A percentile compares a stretch with the other conserved stretches of the same genome.
phyloP scores from a whole-genome alignment of 2,113 vertebrate genomes.

The Dipodomys ordii region DNA sequence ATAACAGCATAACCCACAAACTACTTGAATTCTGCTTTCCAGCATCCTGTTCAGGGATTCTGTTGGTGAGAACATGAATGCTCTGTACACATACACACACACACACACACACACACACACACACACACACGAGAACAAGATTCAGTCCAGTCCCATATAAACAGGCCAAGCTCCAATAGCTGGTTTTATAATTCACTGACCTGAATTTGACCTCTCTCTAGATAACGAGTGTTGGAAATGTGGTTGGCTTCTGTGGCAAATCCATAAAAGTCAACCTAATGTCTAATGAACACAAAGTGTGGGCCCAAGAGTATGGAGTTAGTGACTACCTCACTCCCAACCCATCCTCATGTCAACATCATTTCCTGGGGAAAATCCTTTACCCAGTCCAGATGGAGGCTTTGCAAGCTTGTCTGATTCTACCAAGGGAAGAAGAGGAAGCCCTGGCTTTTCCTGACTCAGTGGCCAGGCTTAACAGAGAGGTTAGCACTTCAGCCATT shows the following conservation, averaged over 20 bases:
- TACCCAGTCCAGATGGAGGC: background rate
- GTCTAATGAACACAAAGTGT: background rate
- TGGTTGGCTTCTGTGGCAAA: slow-evolving; percentile 1
- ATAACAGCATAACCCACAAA: background rate
- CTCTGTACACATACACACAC: too few relatives aligned
- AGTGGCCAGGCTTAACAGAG: background rate
- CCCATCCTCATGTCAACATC: background rate
- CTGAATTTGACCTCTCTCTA: slow-evolving; percentile 33
- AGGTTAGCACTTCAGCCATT: rapidly evolving
- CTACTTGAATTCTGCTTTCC: background rate
- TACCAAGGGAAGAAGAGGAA: background rate
- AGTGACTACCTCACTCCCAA: too few relatives aligned
- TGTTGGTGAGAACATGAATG: background rate
- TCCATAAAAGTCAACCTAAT: background rate
- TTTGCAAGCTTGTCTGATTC: too few relatives aligned
- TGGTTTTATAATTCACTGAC: background rate
- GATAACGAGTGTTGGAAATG: slow-evolving; percentile 12
- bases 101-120: too few relatives aligned
- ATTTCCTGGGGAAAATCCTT: background rate
- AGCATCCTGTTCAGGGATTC: too few relatives aligned
- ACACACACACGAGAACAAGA: background rate
- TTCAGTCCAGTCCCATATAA: background rate
- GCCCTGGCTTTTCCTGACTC: rapidly evolving
- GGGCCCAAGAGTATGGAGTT: background rate
- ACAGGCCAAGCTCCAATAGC: background rate